Evolutionary conservation across 1,140 invertebrate genomes (phyloP).

Genomic region (Dendrolimus kikuchii): DNA sequence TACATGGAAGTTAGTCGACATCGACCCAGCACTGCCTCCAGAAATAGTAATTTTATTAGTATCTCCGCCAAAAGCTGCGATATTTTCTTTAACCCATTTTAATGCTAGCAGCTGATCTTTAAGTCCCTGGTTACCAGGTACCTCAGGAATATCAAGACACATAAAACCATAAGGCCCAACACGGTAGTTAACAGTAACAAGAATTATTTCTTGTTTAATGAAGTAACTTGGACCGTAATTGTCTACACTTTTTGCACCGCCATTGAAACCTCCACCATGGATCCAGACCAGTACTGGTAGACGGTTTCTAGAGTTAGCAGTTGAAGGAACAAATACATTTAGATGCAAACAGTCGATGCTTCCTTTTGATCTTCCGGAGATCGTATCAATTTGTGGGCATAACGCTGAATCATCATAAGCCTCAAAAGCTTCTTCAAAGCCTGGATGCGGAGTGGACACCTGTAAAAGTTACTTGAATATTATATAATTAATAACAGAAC

Average conservation of each 20-base stretch:
- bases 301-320: slow-evolving; percentile 18
- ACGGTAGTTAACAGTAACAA: slow-evolving; percentile 77
- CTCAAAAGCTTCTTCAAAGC: slow-evolving; percentile 23
- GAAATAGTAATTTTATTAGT: slow-evolving; percentile 76
- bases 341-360: slow-evolving; percentile 35
- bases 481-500: too few species aligned
- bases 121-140: slow-evolving; percentile 80
- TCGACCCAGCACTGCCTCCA: slow-evolving; percentile 79
- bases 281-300: slow-evolving; percentile 80
- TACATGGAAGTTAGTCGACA: slow-evolving; percentile 33
- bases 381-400: slow-evolving; percentile 30
- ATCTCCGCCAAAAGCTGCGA: slow-evolving; percentile 80
- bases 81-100: slow-evolving; percentile 78
- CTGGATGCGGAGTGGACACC: slow-evolving; percentile 20
- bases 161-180: slow-evolving; percentile 79
- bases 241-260: slow-evolving; percentile 56
- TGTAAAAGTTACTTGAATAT: slow-evolving; percentile 5
- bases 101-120: slow-evolving; percentile 80
- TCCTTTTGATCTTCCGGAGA: slow-evolving; percentile 16
- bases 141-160: slow-evolving; percentile 75
- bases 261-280: slow-evolving; percentile 78
- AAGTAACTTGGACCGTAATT: slow-evolving; percentile 71
- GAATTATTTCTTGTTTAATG: slow-evolving; percentile 70
- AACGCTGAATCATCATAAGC: slow-evolving; percentile 26
- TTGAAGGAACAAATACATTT: slow-evolving; percentile 44